Evolutionary conservation across 1,140 invertebrate genomes (phyloP).

Genomic region (Sitodiplosis mosellana): DNA sequence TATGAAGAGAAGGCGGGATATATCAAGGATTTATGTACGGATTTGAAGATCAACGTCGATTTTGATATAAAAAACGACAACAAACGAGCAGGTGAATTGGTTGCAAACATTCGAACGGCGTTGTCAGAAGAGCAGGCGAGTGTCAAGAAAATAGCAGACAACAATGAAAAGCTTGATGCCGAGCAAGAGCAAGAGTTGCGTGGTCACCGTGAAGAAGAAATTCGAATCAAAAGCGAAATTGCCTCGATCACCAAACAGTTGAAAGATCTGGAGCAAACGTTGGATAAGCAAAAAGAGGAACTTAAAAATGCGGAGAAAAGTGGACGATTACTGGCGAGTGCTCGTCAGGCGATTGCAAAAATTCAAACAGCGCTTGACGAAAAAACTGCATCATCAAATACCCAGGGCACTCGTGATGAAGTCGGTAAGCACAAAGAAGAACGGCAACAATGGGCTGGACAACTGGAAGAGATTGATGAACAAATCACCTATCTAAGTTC

Average conservation of each 20-base stretch:
- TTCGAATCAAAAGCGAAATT: conserved; percentile 26
- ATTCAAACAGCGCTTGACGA: no score
- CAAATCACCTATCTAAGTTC: conserved; percentile 16
- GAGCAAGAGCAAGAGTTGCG: conserved; percentile 28
- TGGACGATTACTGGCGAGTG: conserved; percentile 10
- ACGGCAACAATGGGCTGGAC: conserved; percentile 16
- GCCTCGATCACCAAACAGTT: conserved; percentile 19
- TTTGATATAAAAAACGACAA: conserved; percentile 5
- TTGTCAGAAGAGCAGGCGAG: conserved; percentile 14
- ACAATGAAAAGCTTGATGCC: conserved; percentile 22
- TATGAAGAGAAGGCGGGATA: conserved; percentile 11
- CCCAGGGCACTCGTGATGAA: no score
- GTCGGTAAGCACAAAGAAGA: conserved; percentile 14
- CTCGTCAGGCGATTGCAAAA: no score
- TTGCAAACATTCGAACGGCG: conserved; percentile 13
- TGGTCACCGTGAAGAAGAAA: conserved; percentile 23
- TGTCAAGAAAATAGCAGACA: conserved; percentile 11
- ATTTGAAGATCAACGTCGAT: conserved; percentile 11
- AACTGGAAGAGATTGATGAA: conserved; percentile 17
- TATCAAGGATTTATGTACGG: conserved; percentile 12
- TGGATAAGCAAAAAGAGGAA: conserved; percentile 8
- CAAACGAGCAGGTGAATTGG: conserved; percentile 2
- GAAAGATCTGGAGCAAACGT: conserved; percentile 9
- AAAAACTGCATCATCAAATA: no score
- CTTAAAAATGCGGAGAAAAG: conserved; percentile 15